Evolutionary conservation across 2,113 vertebrate species (phyloP).

Genomic region (Panthera leo): DNA sequence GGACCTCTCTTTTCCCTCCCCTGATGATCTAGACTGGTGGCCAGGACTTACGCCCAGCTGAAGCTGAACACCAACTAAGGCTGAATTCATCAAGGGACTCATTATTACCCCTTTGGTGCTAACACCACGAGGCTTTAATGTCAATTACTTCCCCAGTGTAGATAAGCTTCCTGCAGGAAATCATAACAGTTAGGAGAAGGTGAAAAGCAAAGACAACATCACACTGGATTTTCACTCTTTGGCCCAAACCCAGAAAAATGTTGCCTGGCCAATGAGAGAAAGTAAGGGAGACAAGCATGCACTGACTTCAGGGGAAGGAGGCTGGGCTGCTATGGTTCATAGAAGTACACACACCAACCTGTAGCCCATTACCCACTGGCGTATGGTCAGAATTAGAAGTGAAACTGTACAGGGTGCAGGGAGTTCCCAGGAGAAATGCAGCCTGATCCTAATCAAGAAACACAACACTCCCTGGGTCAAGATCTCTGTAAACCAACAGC

Average conservation of each 20-base stretch:
- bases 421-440: slow-evolving; percentile 1
- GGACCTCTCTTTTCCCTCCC: background rate
- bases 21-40: background rate
- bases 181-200: background rate
- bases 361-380: background rate
- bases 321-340: background rate
- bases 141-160: slow-evolving; percentile 2
- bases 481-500: slow-evolving; percentile 8
- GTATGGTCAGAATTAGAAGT: background rate
- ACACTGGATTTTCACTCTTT: background rate
- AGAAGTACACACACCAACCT: background rate
- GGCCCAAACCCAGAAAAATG: slow-evolving; percentile 35
- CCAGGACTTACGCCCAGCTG: background rate
- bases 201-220: background rate
- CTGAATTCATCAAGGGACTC: slow-evolving; percentile 17
- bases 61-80: background rate
- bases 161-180: background rate
- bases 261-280: background rate
- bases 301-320: background rate
- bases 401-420: background rate
- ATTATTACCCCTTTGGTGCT: background rate
- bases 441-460: slow-evolving; percentile 25
- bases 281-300: background rate
- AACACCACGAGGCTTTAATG: background rate
- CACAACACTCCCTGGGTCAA: background rate